These are phyloP conservation scores for Rhabdornis inornatus DNA, from an alignment of 2,113 vertebrate genomes.

Conservation along the genomic window DNA sequence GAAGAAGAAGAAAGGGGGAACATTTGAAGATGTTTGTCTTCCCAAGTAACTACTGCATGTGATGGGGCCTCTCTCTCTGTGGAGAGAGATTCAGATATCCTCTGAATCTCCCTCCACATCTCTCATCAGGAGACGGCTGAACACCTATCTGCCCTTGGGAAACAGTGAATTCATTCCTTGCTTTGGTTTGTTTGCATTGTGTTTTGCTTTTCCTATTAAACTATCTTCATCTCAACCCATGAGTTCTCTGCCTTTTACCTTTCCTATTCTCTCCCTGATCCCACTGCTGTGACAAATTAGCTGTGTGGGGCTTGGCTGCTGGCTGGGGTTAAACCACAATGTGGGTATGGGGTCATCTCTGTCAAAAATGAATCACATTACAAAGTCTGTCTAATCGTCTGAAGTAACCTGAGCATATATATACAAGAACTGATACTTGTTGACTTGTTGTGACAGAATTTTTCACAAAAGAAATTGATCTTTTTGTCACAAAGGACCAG, in stretches of 20 bases:
- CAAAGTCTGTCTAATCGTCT: neutral
- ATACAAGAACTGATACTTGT: neutral
- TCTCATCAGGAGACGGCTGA: neutral
- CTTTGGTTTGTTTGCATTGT: neutral
- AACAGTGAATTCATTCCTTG: neutral
- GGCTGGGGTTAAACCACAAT: neutral
- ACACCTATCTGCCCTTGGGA: neutral
- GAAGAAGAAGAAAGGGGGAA: neutral
- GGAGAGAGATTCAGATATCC: too few relatives aligned
- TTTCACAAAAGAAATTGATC: neutral
- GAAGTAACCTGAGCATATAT: neutral
- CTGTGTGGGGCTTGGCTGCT: neutral
- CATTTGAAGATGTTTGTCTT: neutral
- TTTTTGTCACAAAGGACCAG: neutral
- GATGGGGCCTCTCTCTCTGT: neutral
- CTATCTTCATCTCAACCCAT: neutral
- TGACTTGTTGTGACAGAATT: neutral
- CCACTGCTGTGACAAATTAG: neutral
- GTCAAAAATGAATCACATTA: neutral
- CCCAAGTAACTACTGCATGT: neutral
- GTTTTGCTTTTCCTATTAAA: neutral
- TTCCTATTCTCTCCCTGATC: accelerated
- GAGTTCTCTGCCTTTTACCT: neutral
- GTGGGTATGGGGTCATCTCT: neutral
- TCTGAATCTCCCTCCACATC: too few relatives aligned